Conservation (phyloP, 2,797 vertebrate species). For the Syngnathus rostellatus region DNA sequence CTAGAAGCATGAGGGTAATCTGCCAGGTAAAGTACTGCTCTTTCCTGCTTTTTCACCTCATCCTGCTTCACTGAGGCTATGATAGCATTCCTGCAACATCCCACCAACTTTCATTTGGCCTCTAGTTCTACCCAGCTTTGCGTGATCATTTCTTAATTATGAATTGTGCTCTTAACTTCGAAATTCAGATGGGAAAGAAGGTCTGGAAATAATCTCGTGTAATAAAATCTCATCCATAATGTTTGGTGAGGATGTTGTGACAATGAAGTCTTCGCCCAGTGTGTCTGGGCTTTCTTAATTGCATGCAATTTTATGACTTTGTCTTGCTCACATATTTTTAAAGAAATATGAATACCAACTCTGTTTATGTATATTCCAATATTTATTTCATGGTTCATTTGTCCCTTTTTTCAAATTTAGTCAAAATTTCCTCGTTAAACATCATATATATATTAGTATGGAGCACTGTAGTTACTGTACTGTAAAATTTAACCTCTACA, state of each 20-base stretch:
- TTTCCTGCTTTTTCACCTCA: constrained; percentile 72
- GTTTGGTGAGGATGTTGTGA: constrained; percentile 60
- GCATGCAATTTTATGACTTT: constrained; percentile 38
- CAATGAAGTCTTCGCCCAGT: constrained; percentile 62
- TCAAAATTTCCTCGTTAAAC: neutral
- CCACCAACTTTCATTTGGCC: constrained; percentile 46
- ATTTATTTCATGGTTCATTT: constrained; percentile 14
- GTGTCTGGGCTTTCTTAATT: constrained; percentile 43
- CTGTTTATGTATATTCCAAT: constrained; percentile 20
- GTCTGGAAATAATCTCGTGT: constrained; percentile 22
- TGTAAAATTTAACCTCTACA: neutral
- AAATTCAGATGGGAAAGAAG: constrained; percentile 23
- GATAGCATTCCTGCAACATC: constrained; percentile 64
- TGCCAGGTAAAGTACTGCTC: constrained; percentile 95
- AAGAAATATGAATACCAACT: constrained; percentile 34
- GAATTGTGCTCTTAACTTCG: constrained; percentile 22
- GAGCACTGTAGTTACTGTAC: neutral
- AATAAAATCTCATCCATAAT: constrained; percentile 23
- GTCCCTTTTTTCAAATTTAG: constrained; percentile 4
- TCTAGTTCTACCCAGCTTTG: constrained; percentile 33
- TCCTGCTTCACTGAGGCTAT: constrained; percentile 61
- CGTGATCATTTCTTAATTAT: constrained; percentile 40
- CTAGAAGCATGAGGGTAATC: constrained; percentile 99
- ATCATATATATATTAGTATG: neutral
- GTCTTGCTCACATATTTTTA: constrained; percentile 43